These are phyloP conservation scores for Standfussiana lucernea DNA, from an alignment of 2,888 invertebrate species.

Conservation along the genomic window DNA sequence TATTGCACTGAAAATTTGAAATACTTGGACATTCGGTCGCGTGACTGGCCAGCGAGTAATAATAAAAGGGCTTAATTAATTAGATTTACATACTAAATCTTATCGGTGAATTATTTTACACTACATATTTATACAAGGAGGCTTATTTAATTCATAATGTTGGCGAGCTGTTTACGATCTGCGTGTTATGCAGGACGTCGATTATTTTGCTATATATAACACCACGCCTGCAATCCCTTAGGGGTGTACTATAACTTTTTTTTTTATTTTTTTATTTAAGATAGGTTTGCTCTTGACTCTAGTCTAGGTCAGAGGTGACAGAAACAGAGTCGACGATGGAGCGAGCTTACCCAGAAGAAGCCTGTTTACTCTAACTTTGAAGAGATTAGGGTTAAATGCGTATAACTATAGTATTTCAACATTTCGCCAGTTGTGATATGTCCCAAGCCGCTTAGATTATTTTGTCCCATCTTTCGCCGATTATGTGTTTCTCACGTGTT, in stretches of 20 bases:
- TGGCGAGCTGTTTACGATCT: slow-evolving; percentile 36
- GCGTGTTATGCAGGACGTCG: background rate
- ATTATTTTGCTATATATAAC: slow-evolving; percentile 6
- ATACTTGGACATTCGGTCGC: slow-evolving; percentile 38
- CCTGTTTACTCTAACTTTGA: too few relatives aligned
- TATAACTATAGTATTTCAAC: background rate
- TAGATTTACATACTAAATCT: slow-evolving; percentile 56
- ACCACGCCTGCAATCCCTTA: background rate
- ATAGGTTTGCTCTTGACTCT: too few relatives aligned
- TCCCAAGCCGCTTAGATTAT: background rate
- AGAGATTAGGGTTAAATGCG: too few relatives aligned
- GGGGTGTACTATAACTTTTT: background rate
- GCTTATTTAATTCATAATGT: slow-evolving; percentile 18
- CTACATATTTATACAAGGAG: slow-evolving; percentile 26
- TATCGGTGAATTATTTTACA: slow-evolving; percentile 54
- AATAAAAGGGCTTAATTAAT: slow-evolving; percentile 61
- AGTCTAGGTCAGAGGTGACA: too few relatives aligned
- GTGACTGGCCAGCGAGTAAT: slow-evolving; percentile 37
- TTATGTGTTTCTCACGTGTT: background rate
- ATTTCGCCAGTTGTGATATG: background rate
- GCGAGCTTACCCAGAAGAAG: too few relatives aligned
- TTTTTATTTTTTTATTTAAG: too few relatives aligned
- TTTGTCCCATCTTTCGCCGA: background rate
- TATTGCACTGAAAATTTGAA: slow-evolving; percentile 24
- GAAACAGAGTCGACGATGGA: too few relatives aligned